Evolutionary conservation across 2,113 vertebrate genomes (phyloP).

Genomic region (Triplophysa tibetana): DNA sequence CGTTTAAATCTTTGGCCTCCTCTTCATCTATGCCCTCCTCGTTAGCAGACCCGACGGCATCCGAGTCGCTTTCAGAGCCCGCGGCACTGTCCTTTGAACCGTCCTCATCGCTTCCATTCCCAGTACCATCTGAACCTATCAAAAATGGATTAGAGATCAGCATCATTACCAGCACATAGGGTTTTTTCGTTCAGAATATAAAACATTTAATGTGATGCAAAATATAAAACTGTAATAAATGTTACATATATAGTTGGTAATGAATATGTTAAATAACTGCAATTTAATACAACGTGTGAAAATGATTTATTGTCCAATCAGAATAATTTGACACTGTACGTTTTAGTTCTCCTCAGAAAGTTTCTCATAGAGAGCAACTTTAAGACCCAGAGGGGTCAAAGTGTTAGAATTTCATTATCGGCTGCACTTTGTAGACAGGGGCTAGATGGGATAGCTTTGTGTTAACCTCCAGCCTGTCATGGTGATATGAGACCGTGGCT

Average conservation of each 20-base stretch:
- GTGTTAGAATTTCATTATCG: constrained; percentile 54
- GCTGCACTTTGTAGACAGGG: constrained; percentile 40
- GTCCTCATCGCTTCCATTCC: constrained; percentile 90
- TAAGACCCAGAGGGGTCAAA: constrained; percentile 25
- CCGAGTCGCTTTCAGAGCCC: constrained; percentile 88
- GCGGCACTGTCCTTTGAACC: constrained; percentile 90
- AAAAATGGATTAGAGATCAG: neutral
- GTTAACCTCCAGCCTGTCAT: constrained; percentile 16
- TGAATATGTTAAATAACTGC: neutral
- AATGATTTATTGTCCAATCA: neutral
- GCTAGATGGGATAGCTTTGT: constrained; percentile 31
- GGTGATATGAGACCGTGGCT: constrained; percentile 28
- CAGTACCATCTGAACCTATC: constrained; percentile 94
- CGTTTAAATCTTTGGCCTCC: constrained; percentile 72
- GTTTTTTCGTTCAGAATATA: no score
- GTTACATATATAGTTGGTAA: neutral
- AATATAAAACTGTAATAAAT: neutral
- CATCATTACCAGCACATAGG: no score
- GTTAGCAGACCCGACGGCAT: constrained; percentile 81
- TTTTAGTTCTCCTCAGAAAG: constrained; percentile 1
- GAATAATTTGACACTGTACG: neutral
- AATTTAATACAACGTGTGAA: neutral
- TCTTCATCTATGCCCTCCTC: constrained; percentile 74
- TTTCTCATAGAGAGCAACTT: neutral
- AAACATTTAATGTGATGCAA: neutral